Evolutionary conservation across 2,888 invertebrate genomes (phyloP).

Genomic region (Synergus laeviventris): DNA sequence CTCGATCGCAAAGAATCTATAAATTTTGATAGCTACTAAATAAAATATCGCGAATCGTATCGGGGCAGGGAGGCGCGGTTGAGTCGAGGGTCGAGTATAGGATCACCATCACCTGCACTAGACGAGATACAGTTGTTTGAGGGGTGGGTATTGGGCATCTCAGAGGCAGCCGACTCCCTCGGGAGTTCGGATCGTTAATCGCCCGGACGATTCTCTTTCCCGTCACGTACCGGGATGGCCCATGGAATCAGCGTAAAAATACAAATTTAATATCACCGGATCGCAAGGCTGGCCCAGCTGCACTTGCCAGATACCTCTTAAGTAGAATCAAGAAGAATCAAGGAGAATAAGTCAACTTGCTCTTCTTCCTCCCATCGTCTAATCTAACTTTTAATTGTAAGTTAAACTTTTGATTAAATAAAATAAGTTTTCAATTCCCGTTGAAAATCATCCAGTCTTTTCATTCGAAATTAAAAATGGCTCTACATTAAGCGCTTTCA

Average conservation of each 20-base stretch:
- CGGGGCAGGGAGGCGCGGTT: slow-evolving; percentile 55
- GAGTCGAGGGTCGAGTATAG: slow-evolving; percentile 46
- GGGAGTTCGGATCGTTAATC: slow-evolving; percentile 78
- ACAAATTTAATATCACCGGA: slow-evolving; percentile 79
- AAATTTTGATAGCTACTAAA: slow-evolving; percentile 74
- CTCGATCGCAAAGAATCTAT: slow-evolving; percentile 63
- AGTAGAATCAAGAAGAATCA: slow-evolving; percentile 23
- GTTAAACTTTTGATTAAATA: no score
- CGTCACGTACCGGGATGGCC: slow-evolving; percentile 79
- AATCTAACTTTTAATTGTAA: not conserved
- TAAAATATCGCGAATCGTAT: slow-evolving; percentile 66
- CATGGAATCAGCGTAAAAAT: slow-evolving; percentile 82
- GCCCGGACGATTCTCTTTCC: slow-evolving; percentile 78
- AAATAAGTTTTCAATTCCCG: no score
- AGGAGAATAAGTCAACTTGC: not conserved
- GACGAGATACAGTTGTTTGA: slow-evolving; percentile 41
- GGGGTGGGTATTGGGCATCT: slow-evolving; percentile 53
- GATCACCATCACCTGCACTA: slow-evolving; percentile 58
- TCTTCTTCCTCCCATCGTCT: not conserved
- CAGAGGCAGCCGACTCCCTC: slow-evolving; percentile 60
- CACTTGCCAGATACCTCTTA: slow-evolving; percentile 53
- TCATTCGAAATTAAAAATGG: no score
- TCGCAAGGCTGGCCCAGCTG: slow-evolving; percentile 57
- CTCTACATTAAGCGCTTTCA: no score
- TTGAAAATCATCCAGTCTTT: no score